These are phyloP conservation scores for Poeciliopsis gracilis DNA, from an alignment of 2,797 vertebrate species.

Conservation along the genomic window DNA sequence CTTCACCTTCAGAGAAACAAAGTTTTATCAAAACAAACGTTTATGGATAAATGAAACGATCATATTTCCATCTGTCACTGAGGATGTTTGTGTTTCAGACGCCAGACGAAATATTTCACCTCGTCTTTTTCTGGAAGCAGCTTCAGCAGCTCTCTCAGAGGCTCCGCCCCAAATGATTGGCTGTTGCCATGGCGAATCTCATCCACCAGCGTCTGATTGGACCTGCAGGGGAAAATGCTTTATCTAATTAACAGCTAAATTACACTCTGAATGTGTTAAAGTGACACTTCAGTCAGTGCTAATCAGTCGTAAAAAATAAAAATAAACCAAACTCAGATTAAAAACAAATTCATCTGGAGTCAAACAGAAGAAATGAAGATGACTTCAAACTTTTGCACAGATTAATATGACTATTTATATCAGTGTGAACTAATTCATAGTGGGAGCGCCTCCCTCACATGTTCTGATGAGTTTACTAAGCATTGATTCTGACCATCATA, in stretches of 20 bases:
- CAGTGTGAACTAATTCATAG: background rate
- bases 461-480: background rate
- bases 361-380: background rate
- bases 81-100: background rate
- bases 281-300: background rate
- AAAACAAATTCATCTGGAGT: background rate
- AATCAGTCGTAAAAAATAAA: background rate
- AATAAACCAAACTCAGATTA: background rate
- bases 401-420: background rate
- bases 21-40: background rate
- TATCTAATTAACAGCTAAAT: background rate
- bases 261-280: background rate
- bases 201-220: constrained; percentile 86
- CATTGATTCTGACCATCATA: background rate
- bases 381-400: background rate
- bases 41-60: background rate
- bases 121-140: constrained; percentile 91
- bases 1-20: constrained; percentile 79
- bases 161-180: constrained; percentile 84
- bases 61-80: background rate
- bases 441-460: background rate
- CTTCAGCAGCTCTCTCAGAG: constrained; percentile 89
- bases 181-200: constrained; percentile 87
- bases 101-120: constrained; percentile 69
- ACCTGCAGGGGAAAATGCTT: constrained; percentile 69